These are phyloP conservation scores for Neosalanx taihuensis DNA, from an alignment of 2,797 vertebrate species.

Conservation along the genomic window DNA sequence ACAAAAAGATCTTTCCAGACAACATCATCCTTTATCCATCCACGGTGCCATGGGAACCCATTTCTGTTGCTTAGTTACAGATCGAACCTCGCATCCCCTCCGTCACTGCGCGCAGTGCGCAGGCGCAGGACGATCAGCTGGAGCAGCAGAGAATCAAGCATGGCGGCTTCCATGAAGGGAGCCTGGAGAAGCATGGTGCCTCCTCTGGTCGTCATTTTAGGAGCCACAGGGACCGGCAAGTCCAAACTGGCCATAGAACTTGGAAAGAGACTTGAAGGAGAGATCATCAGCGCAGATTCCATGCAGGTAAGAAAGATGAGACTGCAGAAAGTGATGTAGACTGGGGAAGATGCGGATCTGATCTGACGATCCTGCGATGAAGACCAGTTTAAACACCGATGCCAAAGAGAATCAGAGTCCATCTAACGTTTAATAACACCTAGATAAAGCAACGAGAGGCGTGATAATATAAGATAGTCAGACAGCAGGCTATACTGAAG, in stretches of 20 bases:
- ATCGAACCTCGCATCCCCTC: conserved; percentile 14
- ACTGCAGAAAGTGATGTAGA: too few species aligned
- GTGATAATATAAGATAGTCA: too few species aligned
- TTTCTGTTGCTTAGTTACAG: conserved; percentile 63
- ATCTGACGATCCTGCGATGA: background rate
- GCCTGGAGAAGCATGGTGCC: conserved; percentile 54
- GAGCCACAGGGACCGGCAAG: conserved; percentile 91
- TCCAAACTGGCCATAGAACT: conserved; percentile 89
- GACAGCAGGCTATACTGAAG: too few species aligned
- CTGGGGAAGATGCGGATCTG: too few species aligned
- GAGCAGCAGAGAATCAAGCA: conserved; percentile 48
- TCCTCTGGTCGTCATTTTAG: conserved; percentile 89
- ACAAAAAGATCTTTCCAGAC: conserved; percentile 12
- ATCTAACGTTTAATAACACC: too few species aligned
- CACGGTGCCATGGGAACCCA: conserved; percentile 50
- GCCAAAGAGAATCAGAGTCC: too few species aligned
- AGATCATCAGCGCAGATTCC: conserved; percentile 93
- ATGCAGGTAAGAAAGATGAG: conserved; percentile 85
- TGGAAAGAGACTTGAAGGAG: conserved; percentile 81
- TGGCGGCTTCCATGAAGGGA: conserved; percentile 71
- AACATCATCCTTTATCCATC: conserved; percentile 38
- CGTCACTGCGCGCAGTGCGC: conserved; percentile 41
- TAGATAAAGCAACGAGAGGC: too few species aligned
- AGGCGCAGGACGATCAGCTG: conserved; percentile 58
- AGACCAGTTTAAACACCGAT: too few species aligned